Evolutionary conservation across 2,888 invertebrate species (phyloP).

Genomic region (Cerceris rybyensis): DNA sequence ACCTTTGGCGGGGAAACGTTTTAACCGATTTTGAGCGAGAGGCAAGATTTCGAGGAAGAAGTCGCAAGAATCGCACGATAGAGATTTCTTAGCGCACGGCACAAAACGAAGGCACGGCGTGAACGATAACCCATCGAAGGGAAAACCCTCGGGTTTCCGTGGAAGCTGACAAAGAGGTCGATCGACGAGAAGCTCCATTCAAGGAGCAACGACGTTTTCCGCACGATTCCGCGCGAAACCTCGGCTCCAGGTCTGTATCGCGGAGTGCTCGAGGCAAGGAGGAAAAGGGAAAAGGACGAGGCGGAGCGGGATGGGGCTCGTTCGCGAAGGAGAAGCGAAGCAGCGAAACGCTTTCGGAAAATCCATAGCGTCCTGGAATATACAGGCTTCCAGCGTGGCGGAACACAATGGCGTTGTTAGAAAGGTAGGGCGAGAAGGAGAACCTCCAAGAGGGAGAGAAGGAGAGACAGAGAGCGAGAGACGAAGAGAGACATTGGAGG

Average conservation of each 20-base stretch:
- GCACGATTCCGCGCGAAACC: constrained; percentile 27
- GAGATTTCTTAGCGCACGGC: background rate
- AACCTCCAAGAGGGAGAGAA: constrained; percentile 48
- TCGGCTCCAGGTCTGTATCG: constrained; percentile 21
- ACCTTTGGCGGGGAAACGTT: no score
- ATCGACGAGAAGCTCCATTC: constrained; percentile 1
- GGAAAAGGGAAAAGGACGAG: constrained; percentile 51
- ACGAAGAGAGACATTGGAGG: constrained; percentile 52
- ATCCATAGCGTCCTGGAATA: constrained; percentile 78
- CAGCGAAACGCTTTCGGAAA: constrained; percentile 77
- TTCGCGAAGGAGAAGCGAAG: constrained; percentile 56
- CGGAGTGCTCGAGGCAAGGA: constrained; percentile 47
- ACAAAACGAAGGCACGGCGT: background rate
- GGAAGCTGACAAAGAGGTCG: background rate
- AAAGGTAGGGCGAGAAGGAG: constrained; percentile 67
- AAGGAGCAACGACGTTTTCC: constrained; percentile 16
- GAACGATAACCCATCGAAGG: background rate
- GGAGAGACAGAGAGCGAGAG: constrained; percentile 55
- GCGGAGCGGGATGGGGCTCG: constrained; percentile 5
- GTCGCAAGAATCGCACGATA: no score
- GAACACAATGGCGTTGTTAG: constrained; percentile 78
- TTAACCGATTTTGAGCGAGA: no score
- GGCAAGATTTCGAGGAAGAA: no score
- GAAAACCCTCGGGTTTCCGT: background rate
- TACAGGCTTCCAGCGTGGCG: constrained; percentile 71